Conservation (phyloP, 37 sponge, comb jelly and placozoan species). For the Diacarnus erythraeanus region DNA sequence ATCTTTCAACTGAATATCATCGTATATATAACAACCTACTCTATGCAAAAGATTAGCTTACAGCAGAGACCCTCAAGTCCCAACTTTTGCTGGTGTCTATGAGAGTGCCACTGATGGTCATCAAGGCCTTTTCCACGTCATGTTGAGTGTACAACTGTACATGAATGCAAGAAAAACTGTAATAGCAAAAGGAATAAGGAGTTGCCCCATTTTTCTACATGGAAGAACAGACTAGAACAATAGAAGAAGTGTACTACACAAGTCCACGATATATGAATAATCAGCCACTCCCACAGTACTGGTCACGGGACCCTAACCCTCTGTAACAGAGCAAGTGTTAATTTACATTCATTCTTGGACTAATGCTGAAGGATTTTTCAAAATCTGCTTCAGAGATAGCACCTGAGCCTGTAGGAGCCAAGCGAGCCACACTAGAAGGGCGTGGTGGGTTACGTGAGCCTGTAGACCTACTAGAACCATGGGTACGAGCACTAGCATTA, state of each 20-base stretch:
- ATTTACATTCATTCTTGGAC: conserved; percentile 45
- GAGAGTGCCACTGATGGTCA: conserved; percentile 15
- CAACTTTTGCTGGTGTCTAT: conserved; percentile 34
- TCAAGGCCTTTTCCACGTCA: conserved; percentile 43
- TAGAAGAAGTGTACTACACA: neutral
- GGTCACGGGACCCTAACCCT: no score
- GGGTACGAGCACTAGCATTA: conserved; percentile 21
- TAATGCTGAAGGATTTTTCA: conserved; percentile 54
- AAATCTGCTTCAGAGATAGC: conserved; percentile 58
- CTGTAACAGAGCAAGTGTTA: conserved; percentile 2
- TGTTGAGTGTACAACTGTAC: conserved; percentile 44
- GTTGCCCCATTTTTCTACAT: neutral
- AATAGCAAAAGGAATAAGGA: neutral
- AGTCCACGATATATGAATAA: neutral
- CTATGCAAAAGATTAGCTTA: conserved; percentile 3
- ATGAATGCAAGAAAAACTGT: neutral
- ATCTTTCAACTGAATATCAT: conserved; percentile 45
- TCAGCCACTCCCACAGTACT: neutral
- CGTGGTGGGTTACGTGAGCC: conserved; percentile 16
- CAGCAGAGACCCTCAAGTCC: conserved; percentile 50
- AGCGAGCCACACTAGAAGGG: conserved; percentile 13
- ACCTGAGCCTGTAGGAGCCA: conserved; percentile 35
- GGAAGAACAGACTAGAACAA: neutral
- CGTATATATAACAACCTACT: neutral
- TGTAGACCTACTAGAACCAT: conserved; percentile 4